A percentile compares a stretch with the other conserved stretches of the same genome.
Evolutionary conservation across 2,888 invertebrate species (phyloP).

Genomic region (Meliscaeva auricollis): DNA sequence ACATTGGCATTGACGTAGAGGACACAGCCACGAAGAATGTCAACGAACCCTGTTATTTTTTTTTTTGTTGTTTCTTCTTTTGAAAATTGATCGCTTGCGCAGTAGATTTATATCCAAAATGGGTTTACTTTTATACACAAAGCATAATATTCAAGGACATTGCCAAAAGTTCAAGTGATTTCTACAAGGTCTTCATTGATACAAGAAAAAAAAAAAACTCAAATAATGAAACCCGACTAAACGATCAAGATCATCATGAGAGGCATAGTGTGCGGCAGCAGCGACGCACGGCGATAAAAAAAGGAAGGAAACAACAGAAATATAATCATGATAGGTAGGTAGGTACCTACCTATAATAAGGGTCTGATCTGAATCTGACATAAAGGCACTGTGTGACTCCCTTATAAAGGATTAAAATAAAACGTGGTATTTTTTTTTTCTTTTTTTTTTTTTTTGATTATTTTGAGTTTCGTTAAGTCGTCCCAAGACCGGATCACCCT

Average conservation of each 20-base stretch:
- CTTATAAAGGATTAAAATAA: slow-evolving; percentile 44
- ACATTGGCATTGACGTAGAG: slow-evolving; percentile 72
- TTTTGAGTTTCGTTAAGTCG: slow-evolving; percentile 10
- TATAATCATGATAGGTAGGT: slow-evolving; percentile 11
- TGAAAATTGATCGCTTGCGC: slow-evolving; percentile 63
- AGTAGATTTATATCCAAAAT: slow-evolving; percentile 55
- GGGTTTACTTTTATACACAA: slow-evolving; percentile 33
- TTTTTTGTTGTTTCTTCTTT: slow-evolving; percentile 11
- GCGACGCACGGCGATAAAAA: slow-evolving; percentile 58
- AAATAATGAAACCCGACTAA: slow-evolving; percentile 50
- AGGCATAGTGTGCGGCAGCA: slow-evolving; percentile 26
- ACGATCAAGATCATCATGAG: slow-evolving; percentile 63
- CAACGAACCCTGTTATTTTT: slow-evolving; percentile 62
- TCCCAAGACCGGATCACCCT: slow-evolving; percentile 68
- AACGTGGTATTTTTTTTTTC: slow-evolving; percentile 6
- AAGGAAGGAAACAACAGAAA: slow-evolving; percentile 65
- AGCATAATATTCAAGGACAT: slow-evolving; percentile 73
- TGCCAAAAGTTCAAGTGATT: slow-evolving; percentile 74
- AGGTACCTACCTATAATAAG: slow-evolving; percentile 21
- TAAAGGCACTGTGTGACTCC: slow-evolving; percentile 50
- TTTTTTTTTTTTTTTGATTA: not conserved
- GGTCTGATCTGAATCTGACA: slow-evolving; percentile 43
- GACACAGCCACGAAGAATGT: slow-evolving; percentile 58
- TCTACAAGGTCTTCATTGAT: slow-evolving; percentile 66
- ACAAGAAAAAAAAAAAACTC: not conserved